Percentiles rank a stretch among this genome's conserved stretches.
phyloP scores from a whole-genome alignment of 2,113 vertebrate species.

The Siphamia tubifer region DNA sequence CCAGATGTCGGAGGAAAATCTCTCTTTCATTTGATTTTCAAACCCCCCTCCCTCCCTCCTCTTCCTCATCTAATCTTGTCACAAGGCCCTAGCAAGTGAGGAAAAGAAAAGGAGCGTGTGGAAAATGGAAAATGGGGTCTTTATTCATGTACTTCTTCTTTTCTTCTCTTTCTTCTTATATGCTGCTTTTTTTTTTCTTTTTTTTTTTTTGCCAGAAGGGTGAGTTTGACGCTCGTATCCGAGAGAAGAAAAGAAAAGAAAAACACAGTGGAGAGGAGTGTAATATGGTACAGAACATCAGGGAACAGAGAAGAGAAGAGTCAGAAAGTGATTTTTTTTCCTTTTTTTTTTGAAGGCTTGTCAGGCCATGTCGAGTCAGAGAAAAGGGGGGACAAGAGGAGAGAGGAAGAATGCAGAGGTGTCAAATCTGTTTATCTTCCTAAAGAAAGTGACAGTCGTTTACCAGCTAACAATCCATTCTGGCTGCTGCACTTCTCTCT shows the following conservation, averaged over 20 bases:
- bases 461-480: slow-evolving; percentile 70
- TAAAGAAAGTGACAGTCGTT: slow-evolving; percentile 69
- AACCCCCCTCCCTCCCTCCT: neutral
- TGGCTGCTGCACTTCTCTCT: slow-evolving; percentile 39
- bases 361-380: slow-evolving; percentile 57
- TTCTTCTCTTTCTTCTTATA: slow-evolving; percentile 27
- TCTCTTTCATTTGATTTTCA: slow-evolving; percentile 46
- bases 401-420: slow-evolving; percentile 53
- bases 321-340: slow-evolving; percentile 43
- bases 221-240: slow-evolving; percentile 51
- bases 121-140: slow-evolving; percentile 44
- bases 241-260: slow-evolving; percentile 4
- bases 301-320: slow-evolving; percentile 24
- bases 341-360: slow-evolving; percentile 53
- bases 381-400: slow-evolving; percentile 52
- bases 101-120: slow-evolving; percentile 21
- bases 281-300: slow-evolving; percentile 19
- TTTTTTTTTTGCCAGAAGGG: slow-evolving; percentile 52
- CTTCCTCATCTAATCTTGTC: slow-evolving; percentile 53
- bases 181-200: slow-evolving; percentile 30
- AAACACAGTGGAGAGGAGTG: slow-evolving; percentile 14
- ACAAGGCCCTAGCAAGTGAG: slow-evolving; percentile 31
- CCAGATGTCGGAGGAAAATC: slow-evolving; percentile 28
- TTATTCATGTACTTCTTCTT: slow-evolving; percentile 47
- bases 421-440: slow-evolving; percentile 70